Conservation (phyloP, 2,888 invertebrate species). For the Cryptocephalus moraei region DNA sequence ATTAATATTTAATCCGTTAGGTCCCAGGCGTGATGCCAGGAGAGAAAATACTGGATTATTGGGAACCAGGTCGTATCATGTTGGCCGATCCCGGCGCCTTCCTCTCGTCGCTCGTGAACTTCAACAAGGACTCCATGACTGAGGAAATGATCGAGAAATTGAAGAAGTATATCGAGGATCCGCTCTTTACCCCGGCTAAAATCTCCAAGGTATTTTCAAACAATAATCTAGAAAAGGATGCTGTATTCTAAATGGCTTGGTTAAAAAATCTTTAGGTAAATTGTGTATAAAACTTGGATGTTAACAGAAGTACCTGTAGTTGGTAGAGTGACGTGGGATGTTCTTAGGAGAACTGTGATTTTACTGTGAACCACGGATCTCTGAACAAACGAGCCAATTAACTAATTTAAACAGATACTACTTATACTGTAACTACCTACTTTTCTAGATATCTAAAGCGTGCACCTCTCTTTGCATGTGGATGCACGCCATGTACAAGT, state of each 20-base stretch:
- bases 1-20: slow-evolving; percentile 27
- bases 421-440: slow-evolving; percentile 1
- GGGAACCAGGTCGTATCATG: slow-evolving; percentile 78
- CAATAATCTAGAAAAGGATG: too few species aligned
- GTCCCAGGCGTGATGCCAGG: slow-evolving; percentile 55
- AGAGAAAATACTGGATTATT: slow-evolving; percentile 79
- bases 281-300: too few species aligned
- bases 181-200: slow-evolving; percentile 71
- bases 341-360: too few species aligned
- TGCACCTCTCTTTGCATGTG: slow-evolving; percentile 78
- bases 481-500: slow-evolving; percentile 89
- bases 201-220: slow-evolving; percentile 53
- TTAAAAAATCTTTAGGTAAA: too few species aligned
- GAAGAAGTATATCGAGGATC: slow-evolving; percentile 64
- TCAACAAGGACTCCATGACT: slow-evolving; percentile 76
- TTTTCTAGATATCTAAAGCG: slow-evolving; percentile 59
- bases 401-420: too few species aligned
- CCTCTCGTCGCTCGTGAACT: slow-evolving; percentile 71
- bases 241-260: too few species aligned
- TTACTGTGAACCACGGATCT: too few species aligned
- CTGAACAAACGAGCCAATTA: too few species aligned
- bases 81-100: slow-evolving; percentile 76
- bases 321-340: too few species aligned
- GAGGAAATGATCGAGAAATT: slow-evolving; percentile 75
- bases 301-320: too few species aligned